Percentiles rank a stretch among this genome's conserved stretches.
Evolutionary conservation across 2,888 invertebrate genomes (phyloP).

Genomic region (Epirrhoe tristata): DNA sequence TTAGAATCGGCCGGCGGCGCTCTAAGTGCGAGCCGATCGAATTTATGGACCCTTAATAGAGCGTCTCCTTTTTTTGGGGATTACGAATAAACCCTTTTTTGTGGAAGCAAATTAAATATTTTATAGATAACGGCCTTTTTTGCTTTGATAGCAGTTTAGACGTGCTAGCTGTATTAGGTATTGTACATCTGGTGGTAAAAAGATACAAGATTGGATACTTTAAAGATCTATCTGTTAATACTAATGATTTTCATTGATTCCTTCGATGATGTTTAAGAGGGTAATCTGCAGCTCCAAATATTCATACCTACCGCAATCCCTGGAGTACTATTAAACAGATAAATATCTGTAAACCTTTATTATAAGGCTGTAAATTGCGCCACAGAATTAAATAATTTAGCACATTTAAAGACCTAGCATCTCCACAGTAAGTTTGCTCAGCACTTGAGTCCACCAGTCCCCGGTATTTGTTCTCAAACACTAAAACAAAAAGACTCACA

Average conservation of each 20-base stretch:
- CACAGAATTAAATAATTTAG: not conserved
- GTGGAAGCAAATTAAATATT: slow-evolving; percentile 18
- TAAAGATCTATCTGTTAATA: too few species aligned
- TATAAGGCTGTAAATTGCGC: not conserved
- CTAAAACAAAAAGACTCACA: slow-evolving; percentile 25
- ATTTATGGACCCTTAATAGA: slow-evolving; percentile 61
- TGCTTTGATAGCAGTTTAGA: not conserved
- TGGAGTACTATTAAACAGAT: not conserved
- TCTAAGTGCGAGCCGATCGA: slow-evolving; percentile 59
- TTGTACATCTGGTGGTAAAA: too few species aligned
- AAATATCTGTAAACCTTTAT: not conserved
- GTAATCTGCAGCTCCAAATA: too few species aligned
- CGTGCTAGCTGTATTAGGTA: too few species aligned
- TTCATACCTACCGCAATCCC: not conserved
- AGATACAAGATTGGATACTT: too few species aligned
- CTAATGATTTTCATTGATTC: too few species aligned
- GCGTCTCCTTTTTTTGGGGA: slow-evolving; percentile 38
- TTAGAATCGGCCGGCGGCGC: slow-evolving; percentile 65
- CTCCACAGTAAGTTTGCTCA: not conserved
- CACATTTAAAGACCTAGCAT: not conserved
- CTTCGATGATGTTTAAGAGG: too few species aligned
- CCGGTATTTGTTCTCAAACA: slow-evolving; percentile 13
- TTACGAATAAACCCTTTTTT: slow-evolving; percentile 36
- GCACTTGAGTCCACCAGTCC: not conserved
- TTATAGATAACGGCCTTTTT: slow-evolving; percentile 1